Conservation (phyloP, 2,888 invertebrate species). For the Macrophya annulata region DNA sequence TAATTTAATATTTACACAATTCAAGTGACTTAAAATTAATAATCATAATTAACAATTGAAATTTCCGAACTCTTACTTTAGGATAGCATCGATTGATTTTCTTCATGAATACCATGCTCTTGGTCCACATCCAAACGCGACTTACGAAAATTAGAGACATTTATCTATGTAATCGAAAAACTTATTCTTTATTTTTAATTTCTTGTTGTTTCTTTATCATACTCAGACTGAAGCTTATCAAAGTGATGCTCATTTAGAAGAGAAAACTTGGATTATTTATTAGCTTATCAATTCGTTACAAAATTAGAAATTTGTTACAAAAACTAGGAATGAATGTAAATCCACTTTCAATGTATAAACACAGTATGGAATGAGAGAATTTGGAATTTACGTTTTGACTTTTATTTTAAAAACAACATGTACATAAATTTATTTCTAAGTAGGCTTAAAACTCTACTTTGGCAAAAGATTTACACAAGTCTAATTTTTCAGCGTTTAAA, state of each 20-base stretch:
- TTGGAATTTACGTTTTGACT: constrained; percentile 71
- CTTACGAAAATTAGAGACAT: constrained; percentile 14
- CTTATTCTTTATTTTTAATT: not conserved
- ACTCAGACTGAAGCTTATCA: constrained; percentile 1
- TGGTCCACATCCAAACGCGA: constrained; percentile 67
- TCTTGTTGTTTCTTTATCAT: not conserved
- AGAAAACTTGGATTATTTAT: not conserved
- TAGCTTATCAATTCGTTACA: constrained; percentile 57
- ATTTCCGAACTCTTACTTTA: constrained; percentile 42
- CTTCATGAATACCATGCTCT: constrained; percentile 30
- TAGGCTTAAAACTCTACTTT: constrained; percentile 73
- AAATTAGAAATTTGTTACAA: constrained; percentile 62
- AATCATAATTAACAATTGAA: constrained; percentile 56
- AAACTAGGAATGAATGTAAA: constrained; percentile 45
- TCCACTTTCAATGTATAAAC: constrained; percentile 19
- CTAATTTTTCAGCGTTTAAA: constrained; percentile 59
- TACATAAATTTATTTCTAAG: constrained; percentile 62
- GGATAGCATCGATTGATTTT: constrained; percentile 29
- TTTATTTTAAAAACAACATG: constrained; percentile 6
- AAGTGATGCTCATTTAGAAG: not conserved
- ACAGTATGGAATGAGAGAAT: constrained; percentile 45
- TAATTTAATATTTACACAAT: constrained; percentile 76
- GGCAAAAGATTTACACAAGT: constrained; percentile 72
- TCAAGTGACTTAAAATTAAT: constrained; percentile 71
- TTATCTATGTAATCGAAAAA: constrained; percentile 21